phyloP scores from a whole-genome alignment of 2,113 vertebrate genomes.

The Natator depressus region DNA sequence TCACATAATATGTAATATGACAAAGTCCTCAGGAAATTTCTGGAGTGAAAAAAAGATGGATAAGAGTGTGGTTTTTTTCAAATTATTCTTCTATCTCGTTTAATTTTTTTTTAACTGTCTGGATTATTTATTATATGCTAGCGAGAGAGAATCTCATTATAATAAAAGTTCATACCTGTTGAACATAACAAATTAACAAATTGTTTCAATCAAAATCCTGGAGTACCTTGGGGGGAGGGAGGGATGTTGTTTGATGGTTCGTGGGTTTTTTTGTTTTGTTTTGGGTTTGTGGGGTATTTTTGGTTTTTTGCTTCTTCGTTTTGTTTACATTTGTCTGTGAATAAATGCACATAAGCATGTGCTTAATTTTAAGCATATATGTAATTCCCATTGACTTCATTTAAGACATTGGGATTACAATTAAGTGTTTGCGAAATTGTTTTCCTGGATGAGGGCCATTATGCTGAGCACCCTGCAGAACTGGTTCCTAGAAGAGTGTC shows the following conservation, averaged over 20 bases:
- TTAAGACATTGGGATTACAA: neutral
- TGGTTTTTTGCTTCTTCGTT: neutral
- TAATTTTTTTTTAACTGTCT: neutral
- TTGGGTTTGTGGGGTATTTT: neutral
- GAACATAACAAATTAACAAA: neutral
- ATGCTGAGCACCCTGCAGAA: neutral
- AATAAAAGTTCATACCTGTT: neutral
- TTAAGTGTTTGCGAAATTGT: accelerated
- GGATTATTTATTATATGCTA: neutral
- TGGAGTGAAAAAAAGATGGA: neutral
- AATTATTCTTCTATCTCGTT: neutral
- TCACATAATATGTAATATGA: neutral
- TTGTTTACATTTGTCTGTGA: neutral
- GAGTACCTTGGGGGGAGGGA: neutral
- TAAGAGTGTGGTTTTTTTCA: neutral
- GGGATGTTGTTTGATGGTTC: neutral
- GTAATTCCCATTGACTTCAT: neutral
- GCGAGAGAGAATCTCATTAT: neutral
- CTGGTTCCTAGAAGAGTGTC: neutral
- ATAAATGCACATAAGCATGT: neutral
- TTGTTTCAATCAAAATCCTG: neutral
- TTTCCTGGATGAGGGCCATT: neutral
- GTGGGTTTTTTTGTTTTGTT: neutral
- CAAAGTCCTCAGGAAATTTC: neutral
- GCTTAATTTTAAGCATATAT: neutral